Base-by-base conservation (phyloP, 2,113 vertebrate species). In the Lichenostomus cassidix region DNA sequence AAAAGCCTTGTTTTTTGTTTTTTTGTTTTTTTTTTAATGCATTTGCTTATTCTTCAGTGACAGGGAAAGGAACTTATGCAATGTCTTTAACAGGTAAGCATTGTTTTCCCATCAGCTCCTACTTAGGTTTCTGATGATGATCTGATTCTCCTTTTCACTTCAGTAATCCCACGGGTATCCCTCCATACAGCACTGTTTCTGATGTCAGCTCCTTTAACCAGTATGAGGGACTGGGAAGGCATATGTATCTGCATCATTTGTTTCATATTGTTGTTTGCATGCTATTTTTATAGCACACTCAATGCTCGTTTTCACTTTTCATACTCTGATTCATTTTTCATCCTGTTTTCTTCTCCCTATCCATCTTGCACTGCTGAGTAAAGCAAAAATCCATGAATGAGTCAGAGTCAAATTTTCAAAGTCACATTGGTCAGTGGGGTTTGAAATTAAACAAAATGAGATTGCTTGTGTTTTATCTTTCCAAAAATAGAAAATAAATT, bases 401-500 rank as follows among this genome's bases (percentile, higher is more conserved):
- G 50, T 84, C 80, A 89, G 65, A 94, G 53, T 84, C 65, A 69
- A 87, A 75, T 92, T 87, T 94, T 95, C 92, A 90, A 83, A 82
- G 79, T 95, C 87, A 90, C 68, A 81, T 77, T 91, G 83, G 88
- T 92, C 60, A 70, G 41, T 62, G 71, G 41, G 14, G 64, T 95
- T 94, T 96, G 71, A 89, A 96, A 75, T 83, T 31, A 95, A 88
- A 33, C 47, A 90, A 92, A 93, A 95, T 80, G 46, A 82, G 33
- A 88, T 81, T 64, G 47, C 58, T 83, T 47, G 20, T 69, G 69
- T 70, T 88, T 95, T 92, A 46, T 65, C 53, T 79, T 70, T 87
- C 58, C 46, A 67, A 53, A 90, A 70, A 44, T 21, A 60, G 46
- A 63, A 82, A 84, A 68, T 44, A 94, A 65, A 68, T 83, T 65